Conservation (phyloP, 2,888 invertebrate species). For the Eugnorisma glareosa region DNA sequence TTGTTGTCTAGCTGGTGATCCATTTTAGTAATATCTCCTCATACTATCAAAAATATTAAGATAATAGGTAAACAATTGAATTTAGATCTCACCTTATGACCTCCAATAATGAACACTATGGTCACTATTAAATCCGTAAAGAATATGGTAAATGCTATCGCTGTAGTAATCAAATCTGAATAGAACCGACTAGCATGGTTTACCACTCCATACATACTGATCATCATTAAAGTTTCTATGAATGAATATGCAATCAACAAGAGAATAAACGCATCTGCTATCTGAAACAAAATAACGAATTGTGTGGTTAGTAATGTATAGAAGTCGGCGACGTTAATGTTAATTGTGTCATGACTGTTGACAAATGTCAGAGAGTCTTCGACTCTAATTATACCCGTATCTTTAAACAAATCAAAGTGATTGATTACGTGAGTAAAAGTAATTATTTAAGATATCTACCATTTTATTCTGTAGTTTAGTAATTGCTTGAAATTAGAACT, state of each 20-base stretch:
- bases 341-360: not conserved
- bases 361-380: not conserved
- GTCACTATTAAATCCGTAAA: conserved; percentile 26
- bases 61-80: not conserved
- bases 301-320: not conserved
- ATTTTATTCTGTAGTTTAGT: not conserved
- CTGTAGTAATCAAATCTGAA: not conserved
- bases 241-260: not conserved
- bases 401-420: not conserved
- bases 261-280: conserved; percentile 4
- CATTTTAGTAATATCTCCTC: not conserved
- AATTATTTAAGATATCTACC: not conserved
- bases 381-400: too few relatives aligned
- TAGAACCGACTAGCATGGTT: rapidly evolving
- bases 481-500: too few relatives aligned
- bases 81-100: conserved; percentile 28
- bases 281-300: conserved; percentile 10
- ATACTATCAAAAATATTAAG: not conserved
- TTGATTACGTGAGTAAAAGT: not conserved
- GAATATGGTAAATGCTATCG: not conserved
- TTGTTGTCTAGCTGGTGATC: not conserved
- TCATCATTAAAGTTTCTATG: rapidly evolving
- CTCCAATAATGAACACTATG: conserved; percentile 36
- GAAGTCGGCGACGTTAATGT: not conserved
- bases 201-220: rapidly evolving